Percentiles rank a stretch among this genome's conserved stretches.
phyloP scores from a whole-genome alignment of 2,888 invertebrate species.

The Megalurothrips usitatus region DNA sequence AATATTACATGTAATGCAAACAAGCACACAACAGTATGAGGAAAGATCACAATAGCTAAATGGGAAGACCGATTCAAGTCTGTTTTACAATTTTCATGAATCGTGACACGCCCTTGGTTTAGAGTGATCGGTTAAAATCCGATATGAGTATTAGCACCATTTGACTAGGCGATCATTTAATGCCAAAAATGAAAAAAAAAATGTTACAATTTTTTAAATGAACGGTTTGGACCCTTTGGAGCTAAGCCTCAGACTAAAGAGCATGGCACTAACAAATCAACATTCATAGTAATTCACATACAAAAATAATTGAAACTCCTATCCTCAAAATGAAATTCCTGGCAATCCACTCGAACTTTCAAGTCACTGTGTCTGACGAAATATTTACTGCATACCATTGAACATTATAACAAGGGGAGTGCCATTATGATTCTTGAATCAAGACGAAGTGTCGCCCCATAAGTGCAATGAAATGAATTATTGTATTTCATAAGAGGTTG shows the following conservation, averaged over 20 bases:
- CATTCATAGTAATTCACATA: neutral
- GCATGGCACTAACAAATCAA: slow-evolving; percentile 16
- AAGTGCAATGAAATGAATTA: too few relatives aligned
- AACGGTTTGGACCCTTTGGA: slow-evolving; percentile 15
- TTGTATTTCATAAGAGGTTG: too few relatives aligned
- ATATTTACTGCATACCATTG: neutral
- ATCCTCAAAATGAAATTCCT: neutral
- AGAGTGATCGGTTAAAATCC: neutral
- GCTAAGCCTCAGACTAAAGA: slow-evolving; percentile 20
- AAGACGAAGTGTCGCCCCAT: too few relatives aligned
- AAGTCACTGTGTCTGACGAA: neutral
- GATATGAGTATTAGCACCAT: slow-evolving; percentile 16
- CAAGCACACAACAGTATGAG: slow-evolving; percentile 20
- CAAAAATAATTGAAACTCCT: slow-evolving; percentile 20
- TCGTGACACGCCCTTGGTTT: neutral
- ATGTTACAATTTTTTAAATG: neutral
- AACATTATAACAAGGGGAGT: neutral
- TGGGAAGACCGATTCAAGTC: slow-evolving; percentile 16
- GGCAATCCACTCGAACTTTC: neutral
- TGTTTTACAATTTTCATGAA: neutral
- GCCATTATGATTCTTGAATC: too few relatives aligned
- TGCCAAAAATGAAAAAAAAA: neutral
- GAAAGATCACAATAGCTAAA: slow-evolving; percentile 16
- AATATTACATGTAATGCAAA: slow-evolving; percentile 11
- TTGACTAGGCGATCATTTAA: slow-evolving; percentile 13